These are phyloP conservation scores for Pelodiscus sinensis DNA, from an alignment of 2,113 vertebrate species.

Conservation along the genomic window DNA sequence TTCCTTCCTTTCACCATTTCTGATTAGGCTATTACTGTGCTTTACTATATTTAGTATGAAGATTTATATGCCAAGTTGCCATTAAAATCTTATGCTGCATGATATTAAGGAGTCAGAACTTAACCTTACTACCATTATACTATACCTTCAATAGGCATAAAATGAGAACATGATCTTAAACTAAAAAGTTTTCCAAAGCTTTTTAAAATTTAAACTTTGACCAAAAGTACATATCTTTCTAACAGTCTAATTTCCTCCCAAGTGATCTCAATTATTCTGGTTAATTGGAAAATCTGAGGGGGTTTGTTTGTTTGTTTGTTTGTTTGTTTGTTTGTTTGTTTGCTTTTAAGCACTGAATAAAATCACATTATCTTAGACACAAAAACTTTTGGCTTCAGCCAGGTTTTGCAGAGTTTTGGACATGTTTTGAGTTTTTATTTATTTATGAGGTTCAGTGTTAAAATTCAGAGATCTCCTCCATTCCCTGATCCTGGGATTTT, in stretches of 20 bases:
- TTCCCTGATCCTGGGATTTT: not conserved
- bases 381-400: not conserved
- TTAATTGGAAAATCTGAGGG: not conserved
- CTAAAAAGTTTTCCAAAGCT: not conserved
- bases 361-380: not conserved
- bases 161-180: slow-evolving; percentile 27
- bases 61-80: slow-evolving; percentile 18
- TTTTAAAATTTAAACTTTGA: not conserved
- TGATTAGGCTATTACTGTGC: slow-evolving; percentile 34
- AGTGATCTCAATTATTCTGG: not conserved
- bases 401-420: not conserved
- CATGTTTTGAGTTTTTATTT: not conserved
- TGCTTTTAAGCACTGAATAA: too few relatives aligned
- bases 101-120: slow-evolving; percentile 21
- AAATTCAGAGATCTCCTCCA: not conserved
- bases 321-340: too few relatives aligned
- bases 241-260: not conserved
- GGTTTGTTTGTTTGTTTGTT: not conserved
- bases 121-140: not conserved
- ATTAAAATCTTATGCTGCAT: slow-evolving; percentile 50
- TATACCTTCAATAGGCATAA: not conserved
- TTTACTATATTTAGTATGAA: slow-evolving; percentile 33
- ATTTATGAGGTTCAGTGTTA: not conserved
- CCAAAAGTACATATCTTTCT: not conserved
- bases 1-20: not conserved